A percentile compares a stretch with the other conserved stretches of the same genome.
Evolutionary conservation across 2,113 vertebrate species (phyloP).

Genomic region (Megaceryle torquata): DNA sequence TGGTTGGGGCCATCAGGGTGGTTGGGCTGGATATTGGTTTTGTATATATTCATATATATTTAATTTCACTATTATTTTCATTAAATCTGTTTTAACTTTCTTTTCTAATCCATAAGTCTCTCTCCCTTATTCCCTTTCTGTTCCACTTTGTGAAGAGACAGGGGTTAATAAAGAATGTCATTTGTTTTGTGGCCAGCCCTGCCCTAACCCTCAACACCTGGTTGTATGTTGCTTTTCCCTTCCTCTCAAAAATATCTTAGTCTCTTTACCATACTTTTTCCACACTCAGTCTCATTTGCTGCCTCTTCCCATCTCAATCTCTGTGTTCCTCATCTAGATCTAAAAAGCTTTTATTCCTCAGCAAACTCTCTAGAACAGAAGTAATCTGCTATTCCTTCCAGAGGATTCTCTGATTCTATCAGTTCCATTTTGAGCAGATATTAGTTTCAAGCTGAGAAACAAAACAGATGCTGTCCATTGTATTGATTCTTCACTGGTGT

Average conservation of each 20-base stretch:
- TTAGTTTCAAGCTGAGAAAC: neutral
- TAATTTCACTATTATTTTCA: no score
- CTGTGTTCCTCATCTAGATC: rapidly evolving
- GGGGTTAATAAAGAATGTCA: neutral
- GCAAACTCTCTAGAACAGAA: neutral
- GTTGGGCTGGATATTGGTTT: no score
- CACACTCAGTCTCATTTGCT: neutral
- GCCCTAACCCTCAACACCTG: neutral
- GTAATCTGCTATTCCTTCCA: neutral
- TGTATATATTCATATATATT: no score
- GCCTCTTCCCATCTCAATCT: neutral
- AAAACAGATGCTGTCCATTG: neutral
- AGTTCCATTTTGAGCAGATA: neutral
- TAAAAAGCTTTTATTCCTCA: neutral
- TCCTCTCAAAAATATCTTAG: neutral
- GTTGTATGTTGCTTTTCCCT: neutral
- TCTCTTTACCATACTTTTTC: neutral
- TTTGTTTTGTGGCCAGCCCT: neutral
- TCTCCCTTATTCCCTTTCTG: no score
- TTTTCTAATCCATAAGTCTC: no score
- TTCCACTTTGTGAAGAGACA: no score
- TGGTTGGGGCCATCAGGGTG: no score
- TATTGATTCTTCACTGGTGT: neutral
- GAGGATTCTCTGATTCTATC: neutral
- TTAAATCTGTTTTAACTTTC: no score